Conservation (phyloP, 1,140 invertebrate genomes). For the Solenopsis fugax region DNA sequence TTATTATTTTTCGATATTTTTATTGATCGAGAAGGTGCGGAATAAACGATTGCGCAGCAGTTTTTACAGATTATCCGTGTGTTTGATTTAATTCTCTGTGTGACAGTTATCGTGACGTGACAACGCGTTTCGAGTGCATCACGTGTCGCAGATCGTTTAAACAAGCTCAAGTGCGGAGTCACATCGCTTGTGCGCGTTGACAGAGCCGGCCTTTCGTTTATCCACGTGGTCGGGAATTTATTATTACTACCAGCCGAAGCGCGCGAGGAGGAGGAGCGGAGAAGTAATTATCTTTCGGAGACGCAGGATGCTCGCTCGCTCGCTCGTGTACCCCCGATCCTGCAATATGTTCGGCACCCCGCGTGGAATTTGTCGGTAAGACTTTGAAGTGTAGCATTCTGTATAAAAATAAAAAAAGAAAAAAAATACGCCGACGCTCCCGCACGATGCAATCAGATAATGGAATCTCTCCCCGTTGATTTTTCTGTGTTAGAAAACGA, state of each 20-base stretch:
- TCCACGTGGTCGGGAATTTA: conserved; percentile 73
- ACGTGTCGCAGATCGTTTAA: conserved; percentile 62
- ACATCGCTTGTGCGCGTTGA: conserved; percentile 67
- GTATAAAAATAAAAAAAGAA: neutral
- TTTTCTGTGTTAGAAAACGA: conserved; percentile 38
- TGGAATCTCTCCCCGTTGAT: conserved; percentile 47
- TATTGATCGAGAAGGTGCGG: neutral
- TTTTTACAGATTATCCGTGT: neutral
- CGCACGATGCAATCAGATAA: conserved; percentile 53
- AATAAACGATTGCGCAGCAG: neutral
- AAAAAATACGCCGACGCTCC: conserved; percentile 16
- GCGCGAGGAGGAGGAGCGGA: neutral
- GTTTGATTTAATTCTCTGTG: neutral
- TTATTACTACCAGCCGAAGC: conserved; percentile 60
- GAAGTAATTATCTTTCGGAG: conserved; percentile 70
- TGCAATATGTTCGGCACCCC: conserved; percentile 43
- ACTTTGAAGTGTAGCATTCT: conserved; percentile 48
- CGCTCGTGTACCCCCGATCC: conserved; percentile 21
- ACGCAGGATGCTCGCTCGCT: conserved; percentile 58
- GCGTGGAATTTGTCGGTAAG: conserved; percentile 62
- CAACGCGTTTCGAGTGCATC: conserved; percentile 10
- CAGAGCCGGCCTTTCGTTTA: conserved; percentile 69
- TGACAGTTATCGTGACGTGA: neutral
- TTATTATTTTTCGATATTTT: neutral
- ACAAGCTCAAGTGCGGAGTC: conserved; percentile 53